Percentiles rank a stretch among this genome's conserved stretches.
Conservation (phyloP, 2,113 vertebrate species). For the Hemiscyllium ocellatum region DNA sequence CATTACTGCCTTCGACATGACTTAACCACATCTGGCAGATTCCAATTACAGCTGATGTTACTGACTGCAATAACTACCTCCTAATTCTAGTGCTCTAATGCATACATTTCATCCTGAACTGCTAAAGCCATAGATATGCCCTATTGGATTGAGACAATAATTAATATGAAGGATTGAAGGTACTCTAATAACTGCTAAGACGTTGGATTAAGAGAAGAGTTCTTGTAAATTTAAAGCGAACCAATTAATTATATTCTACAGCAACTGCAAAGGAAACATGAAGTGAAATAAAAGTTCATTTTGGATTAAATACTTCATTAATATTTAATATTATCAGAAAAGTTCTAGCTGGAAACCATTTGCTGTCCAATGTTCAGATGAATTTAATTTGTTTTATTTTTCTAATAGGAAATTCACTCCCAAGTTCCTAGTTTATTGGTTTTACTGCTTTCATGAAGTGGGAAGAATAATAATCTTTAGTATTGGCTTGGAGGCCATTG, state of each 20-base stretch:
- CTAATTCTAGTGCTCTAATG: not conserved
- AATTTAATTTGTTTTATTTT: not conserved
- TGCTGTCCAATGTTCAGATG: not conserved
- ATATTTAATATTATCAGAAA: not conserved
- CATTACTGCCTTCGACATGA: not conserved
- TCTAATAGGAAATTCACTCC: not conserved
- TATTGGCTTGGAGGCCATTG: not conserved
- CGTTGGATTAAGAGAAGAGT: not conserved
- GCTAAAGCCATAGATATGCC: not conserved
- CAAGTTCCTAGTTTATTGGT: not conserved
- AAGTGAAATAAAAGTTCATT: slow-evolving; percentile 30
- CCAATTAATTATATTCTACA: slow-evolving; percentile 15
- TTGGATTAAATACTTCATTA: slow-evolving; percentile 22
- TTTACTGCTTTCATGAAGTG: not conserved
- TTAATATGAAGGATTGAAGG: not conserved
- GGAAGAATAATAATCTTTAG: not conserved
- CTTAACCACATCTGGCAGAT: slow-evolving; percentile 16
- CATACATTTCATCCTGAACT: slow-evolving; percentile 23
- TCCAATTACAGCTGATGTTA: slow-evolving; percentile 18
- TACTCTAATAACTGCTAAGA: not conserved
- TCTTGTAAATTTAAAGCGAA: not conserved
- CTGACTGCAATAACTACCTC: not conserved
- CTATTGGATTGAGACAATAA: not conserved
- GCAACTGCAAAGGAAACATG: not conserved
- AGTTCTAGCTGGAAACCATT: not conserved